phyloP scores from a whole-genome alignment of 2,113 vertebrate species.

The Pterocles orientalis region DNA sequence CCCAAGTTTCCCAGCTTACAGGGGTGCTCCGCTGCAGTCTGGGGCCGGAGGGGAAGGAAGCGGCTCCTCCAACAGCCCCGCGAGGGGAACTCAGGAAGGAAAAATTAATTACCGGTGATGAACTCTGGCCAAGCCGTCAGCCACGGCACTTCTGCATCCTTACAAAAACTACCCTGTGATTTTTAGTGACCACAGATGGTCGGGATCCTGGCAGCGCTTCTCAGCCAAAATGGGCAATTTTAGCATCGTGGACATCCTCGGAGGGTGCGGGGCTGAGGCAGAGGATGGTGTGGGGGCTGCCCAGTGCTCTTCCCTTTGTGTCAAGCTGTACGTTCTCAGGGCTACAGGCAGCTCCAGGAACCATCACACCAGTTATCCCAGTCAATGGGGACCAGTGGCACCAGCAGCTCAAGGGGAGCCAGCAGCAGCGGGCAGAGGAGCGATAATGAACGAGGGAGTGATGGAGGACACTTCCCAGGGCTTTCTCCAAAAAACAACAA shows the following conservation, averaged over 20 bases:
- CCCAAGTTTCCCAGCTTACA: neutral
- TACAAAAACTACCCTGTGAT: neutral
- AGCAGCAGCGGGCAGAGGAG: neutral
- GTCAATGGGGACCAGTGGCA: neutral
- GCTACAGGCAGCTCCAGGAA: neutral
- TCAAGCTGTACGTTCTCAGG: rapidly evolving
- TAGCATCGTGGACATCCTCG: rapidly evolving
- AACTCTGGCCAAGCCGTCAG: constrained; percentile 6
- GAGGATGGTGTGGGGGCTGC: neutral
- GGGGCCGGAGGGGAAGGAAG: constrained; percentile 27
- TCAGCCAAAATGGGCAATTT: neutral
- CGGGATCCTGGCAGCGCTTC: neutral
- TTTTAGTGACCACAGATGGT: constrained; percentile 11
- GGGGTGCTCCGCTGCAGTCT: neutral
- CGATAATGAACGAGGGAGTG: rapidly evolving
- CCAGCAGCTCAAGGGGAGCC: neutral
- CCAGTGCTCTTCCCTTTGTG: neutral
- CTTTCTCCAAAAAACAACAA: neutral
- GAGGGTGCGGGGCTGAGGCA: rapidly evolving
- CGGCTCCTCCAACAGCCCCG: neutral
- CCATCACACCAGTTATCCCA: neutral
- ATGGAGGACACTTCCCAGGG: neutral
- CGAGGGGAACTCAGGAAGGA: neutral
- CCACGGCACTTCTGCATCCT: neutral
- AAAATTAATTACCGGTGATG: constrained; percentile 42